Conservation (phyloP, 2,888 invertebrate species). For the Caenorhabditis sp. region DNA sequence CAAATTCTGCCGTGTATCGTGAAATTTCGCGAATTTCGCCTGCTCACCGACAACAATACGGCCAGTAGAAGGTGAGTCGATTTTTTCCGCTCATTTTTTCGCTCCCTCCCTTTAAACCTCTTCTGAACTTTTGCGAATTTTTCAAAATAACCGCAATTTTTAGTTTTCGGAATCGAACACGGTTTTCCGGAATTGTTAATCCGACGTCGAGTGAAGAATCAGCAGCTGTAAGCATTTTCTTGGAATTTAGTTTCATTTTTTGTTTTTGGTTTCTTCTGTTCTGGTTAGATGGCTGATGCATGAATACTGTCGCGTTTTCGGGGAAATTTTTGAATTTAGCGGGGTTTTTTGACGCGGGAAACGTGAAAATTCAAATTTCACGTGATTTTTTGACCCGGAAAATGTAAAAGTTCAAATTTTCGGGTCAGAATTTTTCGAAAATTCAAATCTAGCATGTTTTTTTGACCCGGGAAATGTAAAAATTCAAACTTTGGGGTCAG, state of each 20-base stretch:
- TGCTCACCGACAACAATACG: constrained; percentile 47
- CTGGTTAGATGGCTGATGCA: neutral
- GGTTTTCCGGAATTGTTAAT: constrained; percentile 34
- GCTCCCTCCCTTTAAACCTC: neutral
- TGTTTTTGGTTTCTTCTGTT: constrained; percentile 3
- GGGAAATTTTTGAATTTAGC: constrained; percentile 3
- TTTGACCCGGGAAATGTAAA: too few relatives aligned
- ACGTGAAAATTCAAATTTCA: too few relatives aligned
- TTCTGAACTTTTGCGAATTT: neutral
- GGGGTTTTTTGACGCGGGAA: too few relatives aligned
- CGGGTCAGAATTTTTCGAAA: too few relatives aligned
- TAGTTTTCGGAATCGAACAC: constrained; percentile 40
- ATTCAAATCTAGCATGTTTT: too few relatives aligned
- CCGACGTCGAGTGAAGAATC: constrained; percentile 33
- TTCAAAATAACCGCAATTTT: constrained; percentile 9
- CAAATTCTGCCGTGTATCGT: constrained; percentile 44
- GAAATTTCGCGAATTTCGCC: constrained; percentile 53
- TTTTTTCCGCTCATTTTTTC: neutral
- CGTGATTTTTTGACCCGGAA: too few relatives aligned
- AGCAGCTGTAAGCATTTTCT: constrained; percentile 32
- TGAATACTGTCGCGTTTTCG: too few relatives aligned
- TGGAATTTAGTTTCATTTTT: constrained; percentile 6
- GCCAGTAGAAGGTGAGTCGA: constrained; percentile 22
- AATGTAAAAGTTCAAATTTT: too few relatives aligned
- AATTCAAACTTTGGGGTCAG: too few relatives aligned